Evolutionary conservation across 2,888 invertebrate species (phyloP), one percentile per base, ranked within the genome.

Genomic region (Ophion slaviceki): DNA sequence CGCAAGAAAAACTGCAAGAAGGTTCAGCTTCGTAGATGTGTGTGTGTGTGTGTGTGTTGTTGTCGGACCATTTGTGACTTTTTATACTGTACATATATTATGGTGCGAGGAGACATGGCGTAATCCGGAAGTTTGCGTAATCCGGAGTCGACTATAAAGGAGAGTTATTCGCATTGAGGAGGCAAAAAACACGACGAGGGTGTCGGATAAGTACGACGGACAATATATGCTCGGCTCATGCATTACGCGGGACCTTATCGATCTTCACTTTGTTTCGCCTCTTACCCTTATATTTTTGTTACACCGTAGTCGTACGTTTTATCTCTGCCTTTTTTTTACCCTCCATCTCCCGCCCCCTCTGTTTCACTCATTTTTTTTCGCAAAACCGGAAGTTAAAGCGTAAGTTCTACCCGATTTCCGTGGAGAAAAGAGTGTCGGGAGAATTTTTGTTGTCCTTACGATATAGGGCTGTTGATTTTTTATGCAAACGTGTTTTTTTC

Each of bases 181-280:
- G 17, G 14, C 14, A 68, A 72, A 74, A 76, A 83, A 71, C 45
- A n/a, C 36, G 36, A 75, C 61, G 53, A 70, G 47, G 68, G 70
- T 20, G 67, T 81, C 36, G 53, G 83, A 84, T 84, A 84, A 86
- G 67, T 36, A 64, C n/a, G 36, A 47, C 8, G 47, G 53, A 68
- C 64, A 76, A 77, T 79, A 76, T 77, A 85, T 77, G 75, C 76
- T 40, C 11, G 62, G 70, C 40, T 57, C 62, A 86, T 87, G 76
- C 81, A 82, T 86, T 86, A 86, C 64, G 76, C 71, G 79, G 67
- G 80, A 76, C 71, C 80, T 77, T 86, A 85, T 86, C 85, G 83
- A 86, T 85, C 80, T 71, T 57, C 68, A 3, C 47, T 24, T 84
- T 80, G 70, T 84, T 62, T 80, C 80, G 20, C 59, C 71, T 53